A percentile compares a stretch with the other conserved stretches of the same genome.
phyloP scores from a whole-genome alignment of 2,113 vertebrate genomes.

The Cepphus grylle region DNA sequence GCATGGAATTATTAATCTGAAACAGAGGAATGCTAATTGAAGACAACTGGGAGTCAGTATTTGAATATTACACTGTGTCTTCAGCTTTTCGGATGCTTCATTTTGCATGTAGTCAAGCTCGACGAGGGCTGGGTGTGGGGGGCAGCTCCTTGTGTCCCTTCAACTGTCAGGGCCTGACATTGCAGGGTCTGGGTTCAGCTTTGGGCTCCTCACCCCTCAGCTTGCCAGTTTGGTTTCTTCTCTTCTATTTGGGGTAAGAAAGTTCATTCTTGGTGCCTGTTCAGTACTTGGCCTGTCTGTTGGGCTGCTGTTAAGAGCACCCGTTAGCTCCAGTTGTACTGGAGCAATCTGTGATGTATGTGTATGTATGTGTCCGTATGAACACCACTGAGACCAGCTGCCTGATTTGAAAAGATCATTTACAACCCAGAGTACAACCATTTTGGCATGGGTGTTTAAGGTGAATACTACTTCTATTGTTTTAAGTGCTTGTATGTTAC shows the following conservation, averaged over 20 bases:
- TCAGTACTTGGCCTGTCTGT: background rate
- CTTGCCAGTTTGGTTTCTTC: background rate
- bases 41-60: background rate
- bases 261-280: background rate
- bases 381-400: background rate
- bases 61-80: background rate
- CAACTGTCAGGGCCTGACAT: background rate
- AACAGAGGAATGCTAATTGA: background rate
- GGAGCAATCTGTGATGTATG: background rate
- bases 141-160: background rate
- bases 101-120: background rate
- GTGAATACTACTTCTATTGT: background rate
- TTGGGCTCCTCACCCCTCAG: accelerated
- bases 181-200: background rate
- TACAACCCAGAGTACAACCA: background rate
- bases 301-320: background rate
- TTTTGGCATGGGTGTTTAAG: background rate
- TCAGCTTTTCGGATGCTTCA: background rate
- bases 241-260: background rate
- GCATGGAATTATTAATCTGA: background rate
- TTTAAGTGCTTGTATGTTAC: background rate
- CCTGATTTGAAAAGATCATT: background rate
- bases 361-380: background rate
- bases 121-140: too few relatives aligned
- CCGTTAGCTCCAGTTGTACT: background rate